Percentiles rank a stretch among this genome's conserved stretches.
Evolutionary conservation across 2,888 invertebrate species (phyloP).

Genomic region (Chalcosyrphus nemorum): DNA sequence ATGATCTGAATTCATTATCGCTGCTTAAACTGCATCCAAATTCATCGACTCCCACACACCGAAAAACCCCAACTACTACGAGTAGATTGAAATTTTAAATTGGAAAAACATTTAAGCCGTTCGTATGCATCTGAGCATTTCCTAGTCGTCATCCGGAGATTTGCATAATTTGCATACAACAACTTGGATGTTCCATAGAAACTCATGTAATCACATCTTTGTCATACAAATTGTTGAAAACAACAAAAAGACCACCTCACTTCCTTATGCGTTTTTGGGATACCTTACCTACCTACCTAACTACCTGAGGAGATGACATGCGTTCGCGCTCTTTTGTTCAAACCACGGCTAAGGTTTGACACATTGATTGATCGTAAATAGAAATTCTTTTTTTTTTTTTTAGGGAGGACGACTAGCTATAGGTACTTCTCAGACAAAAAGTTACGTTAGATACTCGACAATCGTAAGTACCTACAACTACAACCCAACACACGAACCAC

Average conservation of each 20-base stretch:
- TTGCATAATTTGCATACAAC: constrained; percentile 45
- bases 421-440: not conserved
- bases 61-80: constrained; percentile 28
- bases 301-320: no score
- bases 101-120: constrained; percentile 15
- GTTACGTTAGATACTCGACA: constrained; percentile 46
- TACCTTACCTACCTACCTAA: no score
- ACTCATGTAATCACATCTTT: constrained; percentile 50
- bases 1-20: constrained; percentile 10
- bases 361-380: constrained; percentile 62
- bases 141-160: constrained; percentile 33
- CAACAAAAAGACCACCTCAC: not conserved
- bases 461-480: constrained; percentile 26
- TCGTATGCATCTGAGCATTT: constrained; percentile 34
- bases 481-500: not conserved
- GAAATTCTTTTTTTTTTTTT: no score
- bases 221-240: constrained; percentile 68
- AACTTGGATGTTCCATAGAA: constrained; percentile 13
- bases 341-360: constrained; percentile 54
- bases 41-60: constrained; percentile 18
- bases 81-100: constrained; percentile 48
- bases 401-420: constrained; percentile 47
- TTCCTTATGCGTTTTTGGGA: not conserved
- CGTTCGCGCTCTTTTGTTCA: not conserved
- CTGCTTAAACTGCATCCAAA: constrained; percentile 4